Conservation (phyloP, 2,113 vertebrate species). For the Daboia siamensis region DNA sequence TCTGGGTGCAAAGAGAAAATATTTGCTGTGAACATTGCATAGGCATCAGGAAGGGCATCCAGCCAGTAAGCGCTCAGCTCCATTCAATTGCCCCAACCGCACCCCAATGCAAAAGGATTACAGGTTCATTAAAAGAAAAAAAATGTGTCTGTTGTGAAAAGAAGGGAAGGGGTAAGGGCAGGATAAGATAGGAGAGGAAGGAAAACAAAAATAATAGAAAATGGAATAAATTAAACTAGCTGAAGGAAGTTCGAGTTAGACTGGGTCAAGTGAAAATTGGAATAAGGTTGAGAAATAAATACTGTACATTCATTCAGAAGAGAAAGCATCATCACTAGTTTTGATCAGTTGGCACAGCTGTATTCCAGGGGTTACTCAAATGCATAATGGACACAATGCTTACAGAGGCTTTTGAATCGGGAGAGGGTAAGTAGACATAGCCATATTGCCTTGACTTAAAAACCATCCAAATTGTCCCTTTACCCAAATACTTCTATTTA, state of each 20-base stretch:
- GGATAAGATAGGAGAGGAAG: background rate
- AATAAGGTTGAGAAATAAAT: background rate
- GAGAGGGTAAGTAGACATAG: background rate
- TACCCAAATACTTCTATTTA: background rate
- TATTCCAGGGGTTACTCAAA: background rate
- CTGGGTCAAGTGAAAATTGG: background rate
- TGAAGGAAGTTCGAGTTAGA: background rate
- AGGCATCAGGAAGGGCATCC: no score
- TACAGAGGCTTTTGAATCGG: background rate
- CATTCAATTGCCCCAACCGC: no score
- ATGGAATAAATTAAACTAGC: background rate
- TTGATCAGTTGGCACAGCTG: background rate
- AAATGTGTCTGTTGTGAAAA: background rate
- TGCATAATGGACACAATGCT: background rate
- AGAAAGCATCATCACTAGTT: background rate
- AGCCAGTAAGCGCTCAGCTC: no score
- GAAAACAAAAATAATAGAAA: background rate
- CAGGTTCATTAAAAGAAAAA: no score
- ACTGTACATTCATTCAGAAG: background rate
- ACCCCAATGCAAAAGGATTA: no score
- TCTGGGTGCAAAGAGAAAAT: no score
- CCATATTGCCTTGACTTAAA: background rate
- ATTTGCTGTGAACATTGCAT: no score
- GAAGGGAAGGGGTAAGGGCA: background rate
- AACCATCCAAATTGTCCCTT: background rate